These are phyloP conservation scores for Etheostoma cragini DNA, from an alignment of 2,113 vertebrate species.

Conservation along the genomic window DNA sequence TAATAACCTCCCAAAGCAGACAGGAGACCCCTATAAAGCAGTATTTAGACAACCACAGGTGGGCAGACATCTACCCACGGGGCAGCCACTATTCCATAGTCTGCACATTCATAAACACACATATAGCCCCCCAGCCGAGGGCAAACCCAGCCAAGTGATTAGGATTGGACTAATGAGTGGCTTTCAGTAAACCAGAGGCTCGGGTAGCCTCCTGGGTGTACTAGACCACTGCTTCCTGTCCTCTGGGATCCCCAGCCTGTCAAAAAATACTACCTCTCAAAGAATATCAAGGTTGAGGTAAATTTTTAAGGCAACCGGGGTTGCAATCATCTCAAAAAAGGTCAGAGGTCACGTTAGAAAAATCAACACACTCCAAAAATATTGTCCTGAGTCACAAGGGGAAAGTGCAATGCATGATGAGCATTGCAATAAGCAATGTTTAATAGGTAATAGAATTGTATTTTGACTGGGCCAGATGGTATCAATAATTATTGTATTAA, in stretches of 20 bases:
- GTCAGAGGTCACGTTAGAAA: slow-evolving; percentile 41
- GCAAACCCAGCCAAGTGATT: slow-evolving; percentile 52
- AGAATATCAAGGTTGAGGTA: neutral
- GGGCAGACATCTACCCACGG: slow-evolving; percentile 55
- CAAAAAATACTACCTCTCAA: neutral
- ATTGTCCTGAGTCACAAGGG: slow-evolving; percentile 17
- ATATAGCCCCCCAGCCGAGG: slow-evolving; percentile 20
- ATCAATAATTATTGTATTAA: neutral
- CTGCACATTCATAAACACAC: slow-evolving; percentile 51
- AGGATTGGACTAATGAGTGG: slow-evolving; percentile 64
- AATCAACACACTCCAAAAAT: slow-evolving; percentile 20
- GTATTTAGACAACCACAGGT: slow-evolving; percentile 67
- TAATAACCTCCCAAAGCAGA: slow-evolving; percentile 65
- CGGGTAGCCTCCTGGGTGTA: slow-evolving; percentile 26
- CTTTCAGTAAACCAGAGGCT: slow-evolving; percentile 59
- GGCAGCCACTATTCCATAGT: slow-evolving; percentile 53
- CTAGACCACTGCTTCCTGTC: slow-evolving; percentile 41
- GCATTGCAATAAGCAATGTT: neutral
- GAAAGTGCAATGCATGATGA: slow-evolving; percentile 11
- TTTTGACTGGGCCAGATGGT: neutral
- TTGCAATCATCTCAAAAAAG: slow-evolving; percentile 9
- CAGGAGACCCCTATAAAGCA: slow-evolving; percentile 70
- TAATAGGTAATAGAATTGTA: neutral
- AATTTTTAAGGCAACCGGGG: slow-evolving; percentile 14
- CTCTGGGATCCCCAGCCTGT: slow-evolving; percentile 2